Base-by-base conservation (phyloP, 2,113 vertebrate species). In the Colinus virginianus region DNA sequence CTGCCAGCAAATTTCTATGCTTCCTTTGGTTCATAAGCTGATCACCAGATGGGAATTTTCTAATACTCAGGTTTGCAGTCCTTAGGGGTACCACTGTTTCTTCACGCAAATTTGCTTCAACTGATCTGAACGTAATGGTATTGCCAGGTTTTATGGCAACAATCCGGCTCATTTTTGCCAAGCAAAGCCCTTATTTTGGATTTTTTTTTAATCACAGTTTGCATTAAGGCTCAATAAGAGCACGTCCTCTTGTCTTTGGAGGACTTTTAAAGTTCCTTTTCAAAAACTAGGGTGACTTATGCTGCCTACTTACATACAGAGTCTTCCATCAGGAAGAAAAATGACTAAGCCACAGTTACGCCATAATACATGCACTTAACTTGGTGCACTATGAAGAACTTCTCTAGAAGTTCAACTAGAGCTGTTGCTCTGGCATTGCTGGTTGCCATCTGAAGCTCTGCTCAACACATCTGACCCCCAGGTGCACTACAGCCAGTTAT, bases 1-100 rank as follows among this genome's bases (percentile, higher is more conserved):
- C 77, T 94, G 95, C 96, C 95, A 96, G 87, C 67, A 89, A 87
- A 95, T 94, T 94, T 95, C 84, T 95, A 83, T 43, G 83, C 91
- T 94, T 96, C 91, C 89, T 92, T 94, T 71, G 64, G 84, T 92
- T 82, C 56, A n/a, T 80, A 94, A 94, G 87, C 94, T 92, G 94
- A 96, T 94, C 76, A 80, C 84, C 89, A 92, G 71, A 95, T 91
- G 89, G 92, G 84, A 92, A 75, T 94, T 92, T 94, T 94, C 84
- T 96, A 94, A 96, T 88, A 90, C 75, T 85, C 82, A 90, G 75
- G 67, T 90, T 59, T 82, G 63, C 49, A 56, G 63, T 93, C 88
- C 81, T 91, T 63, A 63, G 83, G 89, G 91, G 75, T 66, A 91
- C 53, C 79, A 51, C 68, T 80, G 40, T 74, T 94, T 86, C 82